A percentile compares a stretch with the other conserved stretches of the same genome.
phyloP scores from a whole-genome alignment of 2,113 vertebrate species.

The Gulo gulo region DNA sequence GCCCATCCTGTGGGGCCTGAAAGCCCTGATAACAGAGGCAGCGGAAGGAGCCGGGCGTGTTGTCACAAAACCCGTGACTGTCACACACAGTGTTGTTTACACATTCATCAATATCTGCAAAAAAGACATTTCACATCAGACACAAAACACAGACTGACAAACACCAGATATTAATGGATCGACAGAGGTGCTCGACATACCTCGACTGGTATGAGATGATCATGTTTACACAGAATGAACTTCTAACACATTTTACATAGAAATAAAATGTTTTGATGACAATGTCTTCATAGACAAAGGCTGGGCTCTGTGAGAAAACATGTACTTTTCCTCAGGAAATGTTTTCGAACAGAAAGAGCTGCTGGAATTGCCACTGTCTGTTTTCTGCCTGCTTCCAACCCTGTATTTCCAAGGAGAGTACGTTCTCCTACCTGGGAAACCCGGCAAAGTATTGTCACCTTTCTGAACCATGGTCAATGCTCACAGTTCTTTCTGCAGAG shows the following conservation, averaged over 20 bases:
- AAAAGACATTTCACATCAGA: slow-evolving; percentile 74
- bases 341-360: slow-evolving; percentile 27
- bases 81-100: slow-evolving; percentile 90
- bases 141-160: slow-evolving; percentile 45
- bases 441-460: not conserved
- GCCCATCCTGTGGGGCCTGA: slow-evolving; percentile 89
- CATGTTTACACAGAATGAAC: slow-evolving; percentile 23
- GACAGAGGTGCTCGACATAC: not conserved
- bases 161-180: not conserved
- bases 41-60: slow-evolving; percentile 91
- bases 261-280: slow-evolving; percentile 63
- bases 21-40: slow-evolving; percentile 97
- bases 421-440: not conserved
- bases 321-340: slow-evolving; percentile 55
- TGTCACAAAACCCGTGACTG: slow-evolving; percentile 93
- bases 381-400: slow-evolving; percentile 15
- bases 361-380: not conserved
- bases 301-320: slow-evolving; percentile 42
- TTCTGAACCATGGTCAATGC: not conserved
- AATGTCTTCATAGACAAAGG: not conserved
- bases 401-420: not conserved
- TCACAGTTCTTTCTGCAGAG: not conserved
- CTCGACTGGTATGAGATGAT: slow-evolving; percentile 17
- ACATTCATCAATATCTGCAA: slow-evolving; percentile 96
- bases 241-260: slow-evolving; percentile 49